These are phyloP conservation scores for Felis catus DNA, from an alignment of 2,113 vertebrate species.

Conservation along the genomic window DNA sequence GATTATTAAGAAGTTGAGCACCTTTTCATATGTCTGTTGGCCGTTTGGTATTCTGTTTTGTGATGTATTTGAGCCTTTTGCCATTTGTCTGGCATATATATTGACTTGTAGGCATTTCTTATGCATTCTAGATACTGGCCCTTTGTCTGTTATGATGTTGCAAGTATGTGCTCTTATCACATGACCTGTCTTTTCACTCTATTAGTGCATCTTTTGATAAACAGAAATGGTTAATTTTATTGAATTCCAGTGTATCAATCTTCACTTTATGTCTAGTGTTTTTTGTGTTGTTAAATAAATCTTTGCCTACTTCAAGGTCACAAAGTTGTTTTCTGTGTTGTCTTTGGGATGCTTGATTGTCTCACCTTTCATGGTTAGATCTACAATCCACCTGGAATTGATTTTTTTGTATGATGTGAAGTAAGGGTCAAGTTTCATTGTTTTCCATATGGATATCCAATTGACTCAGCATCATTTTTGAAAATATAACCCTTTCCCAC, in stretches of 20 bases:
- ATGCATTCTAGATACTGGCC: neutral
- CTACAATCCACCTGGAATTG: neutral
- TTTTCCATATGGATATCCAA: constrained; percentile 25
- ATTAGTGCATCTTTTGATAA: neutral
- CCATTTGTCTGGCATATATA: neutral
- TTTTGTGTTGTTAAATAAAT: constrained; percentile 44
- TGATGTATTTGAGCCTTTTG: neutral
- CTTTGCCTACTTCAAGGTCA: constrained; percentile 23
- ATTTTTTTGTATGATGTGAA: constrained; percentile 24
- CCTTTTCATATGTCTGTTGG: neutral
- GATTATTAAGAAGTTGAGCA: constrained; percentile 8
- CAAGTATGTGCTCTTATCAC: neutral
- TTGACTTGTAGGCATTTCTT: neutral
- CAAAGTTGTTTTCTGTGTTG: constrained; percentile 23
- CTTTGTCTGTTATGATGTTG: neutral
- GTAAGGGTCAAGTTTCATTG: constrained; percentile 50
- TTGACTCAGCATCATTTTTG: neutral
- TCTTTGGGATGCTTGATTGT: neutral
- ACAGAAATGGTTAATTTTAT: constrained; percentile 13
- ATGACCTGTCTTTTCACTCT: constrained; percentile 6
- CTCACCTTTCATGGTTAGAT: constrained; percentile 43
- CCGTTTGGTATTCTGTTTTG: neutral
- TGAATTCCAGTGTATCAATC: neutral
- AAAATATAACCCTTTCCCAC: neutral
- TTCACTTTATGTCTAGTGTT: neutral